Conservation (phyloP, 23 tunicate genomes). For the Trididemnum nubilum region DNA sequence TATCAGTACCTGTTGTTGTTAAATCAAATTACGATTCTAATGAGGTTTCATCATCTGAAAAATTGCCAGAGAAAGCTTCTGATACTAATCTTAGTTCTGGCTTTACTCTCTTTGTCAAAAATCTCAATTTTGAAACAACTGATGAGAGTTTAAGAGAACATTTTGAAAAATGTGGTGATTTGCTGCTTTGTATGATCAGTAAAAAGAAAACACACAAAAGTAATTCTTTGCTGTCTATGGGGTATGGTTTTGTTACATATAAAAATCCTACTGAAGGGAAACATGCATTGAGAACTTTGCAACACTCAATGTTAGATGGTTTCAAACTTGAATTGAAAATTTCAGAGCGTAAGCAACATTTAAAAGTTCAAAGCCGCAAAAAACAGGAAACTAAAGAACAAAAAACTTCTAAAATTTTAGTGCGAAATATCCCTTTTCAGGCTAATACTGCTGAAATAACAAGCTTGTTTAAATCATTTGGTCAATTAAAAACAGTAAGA, state of each 20-base stretch:
- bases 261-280: conserved; percentile 42
- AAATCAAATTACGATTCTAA: background rate
- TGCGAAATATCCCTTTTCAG: conserved; percentile 94
- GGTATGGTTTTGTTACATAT: conserved; percentile 90
- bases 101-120: conserved; percentile 87
- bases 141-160: conserved; percentile 60
- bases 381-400: conserved; percentile 57
- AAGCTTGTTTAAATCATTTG: conserved; percentile 86
- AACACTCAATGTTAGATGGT: conserved; percentile 68
- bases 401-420: conserved; percentile 70
- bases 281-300: conserved; percentile 65
- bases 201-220: conserved; percentile 67
- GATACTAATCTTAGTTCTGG: background rate
- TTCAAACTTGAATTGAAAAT: conserved; percentile 74
- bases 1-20: too few relatives aligned
- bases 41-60: background rate
- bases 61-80: background rate
- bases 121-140: conserved; percentile 87
- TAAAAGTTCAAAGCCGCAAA: conserved; percentile 21
- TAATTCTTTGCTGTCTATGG: conserved; percentile 77
- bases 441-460: conserved; percentile 70
- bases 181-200: conserved; percentile 49
- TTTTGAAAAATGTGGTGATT: conserved; percentile 64
- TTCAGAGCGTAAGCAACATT: conserved; percentile 49
- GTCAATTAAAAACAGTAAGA: conserved; percentile 85